These are phyloP conservation scores for Cacoxenus indagator DNA, from an alignment of 2,888 invertebrate species.

Conservation along the genomic window DNA sequence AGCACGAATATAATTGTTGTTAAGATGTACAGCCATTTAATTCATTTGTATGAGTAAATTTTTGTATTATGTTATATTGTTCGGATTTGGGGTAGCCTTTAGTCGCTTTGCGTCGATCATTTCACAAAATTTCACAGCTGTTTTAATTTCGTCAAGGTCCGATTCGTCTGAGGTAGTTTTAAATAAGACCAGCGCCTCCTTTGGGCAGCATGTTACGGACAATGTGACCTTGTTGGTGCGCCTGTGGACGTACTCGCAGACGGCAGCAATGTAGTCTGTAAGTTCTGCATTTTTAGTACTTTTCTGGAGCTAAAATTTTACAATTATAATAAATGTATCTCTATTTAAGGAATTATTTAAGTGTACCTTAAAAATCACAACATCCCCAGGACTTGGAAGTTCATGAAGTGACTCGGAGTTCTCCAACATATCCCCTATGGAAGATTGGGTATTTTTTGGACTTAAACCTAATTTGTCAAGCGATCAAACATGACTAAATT, in stretches of 20 bases:
- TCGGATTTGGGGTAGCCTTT: too few relatives aligned
- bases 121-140: conserved; percentile 39
- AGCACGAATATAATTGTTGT: too few relatives aligned
- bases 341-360: conserved; percentile 1
- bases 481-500: too few relatives aligned
- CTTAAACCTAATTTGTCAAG: too few relatives aligned
- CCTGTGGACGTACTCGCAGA: conserved; percentile 49
- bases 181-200: background rate
- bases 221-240: conserved; percentile 51
- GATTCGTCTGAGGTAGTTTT: conserved; percentile 35
- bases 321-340: too few relatives aligned
- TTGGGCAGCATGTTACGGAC: conserved; percentile 39
- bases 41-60: too few relatives aligned
- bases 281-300: too few relatives aligned
- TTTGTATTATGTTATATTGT: too few relatives aligned
- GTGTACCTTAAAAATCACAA: conserved; percentile 43
- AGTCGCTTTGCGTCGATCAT: conserved; percentile 36
- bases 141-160: background rate
- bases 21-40: too few relatives aligned
- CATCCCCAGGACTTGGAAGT: conserved; percentile 43
- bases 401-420: conserved; percentile 26
- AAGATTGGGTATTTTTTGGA: too few relatives aligned
- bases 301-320: too few relatives aligned
- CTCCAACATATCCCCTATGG: conserved; percentile 27
- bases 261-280: conserved; percentile 45